A percentile compares a stretch with the other conserved stretches of the same genome.
phyloP scores from a whole-genome alignment of 1,140 invertebrate genomes.

The Saccostrea cuccullata region DNA sequence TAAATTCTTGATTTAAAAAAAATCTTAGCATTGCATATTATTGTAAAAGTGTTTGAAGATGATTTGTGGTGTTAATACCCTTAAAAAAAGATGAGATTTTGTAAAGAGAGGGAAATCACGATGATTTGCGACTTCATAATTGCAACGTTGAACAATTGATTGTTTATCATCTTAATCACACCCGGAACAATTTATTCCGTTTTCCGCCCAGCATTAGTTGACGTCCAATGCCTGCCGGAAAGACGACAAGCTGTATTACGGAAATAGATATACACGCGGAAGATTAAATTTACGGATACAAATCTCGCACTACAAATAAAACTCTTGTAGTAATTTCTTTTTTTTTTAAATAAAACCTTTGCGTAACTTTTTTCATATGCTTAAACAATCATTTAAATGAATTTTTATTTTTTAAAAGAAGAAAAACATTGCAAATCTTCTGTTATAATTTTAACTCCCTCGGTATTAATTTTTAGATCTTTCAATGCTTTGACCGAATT shows the following conservation, averaged over 20 bases:
- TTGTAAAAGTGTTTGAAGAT: too few species aligned
- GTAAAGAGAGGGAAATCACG: neutral
- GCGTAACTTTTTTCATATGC: neutral
- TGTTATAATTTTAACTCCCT: neutral
- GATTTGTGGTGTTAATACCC: too few species aligned
- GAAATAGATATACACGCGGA: slow-evolving; percentile 38
- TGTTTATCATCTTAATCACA: slow-evolving; percentile 36
- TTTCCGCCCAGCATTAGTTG: slow-evolving; percentile 24
- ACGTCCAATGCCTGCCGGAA: slow-evolving; percentile 35
- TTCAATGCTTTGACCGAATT: neutral
- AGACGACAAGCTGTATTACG: slow-evolving; percentile 30
- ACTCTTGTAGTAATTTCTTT: neutral
- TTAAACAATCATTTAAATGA: neutral
- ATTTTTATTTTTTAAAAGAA: neutral
- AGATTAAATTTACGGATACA: neutral
- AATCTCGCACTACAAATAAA: slow-evolving; percentile 3
- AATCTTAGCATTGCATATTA: neutral
- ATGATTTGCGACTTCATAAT: neutral
- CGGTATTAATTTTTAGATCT: neutral
- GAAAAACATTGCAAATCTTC: neutral
- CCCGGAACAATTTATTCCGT: slow-evolving; percentile 34
- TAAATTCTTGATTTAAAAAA: neutral
- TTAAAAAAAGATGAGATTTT: neutral
- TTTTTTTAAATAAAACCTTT: neutral
- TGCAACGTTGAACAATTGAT: slow-evolving; percentile 8